These are phyloP conservation scores for Halcyon leucocephala DNA, from an alignment of 2,797 vertebrate genomes.

Conservation along the genomic window DNA sequence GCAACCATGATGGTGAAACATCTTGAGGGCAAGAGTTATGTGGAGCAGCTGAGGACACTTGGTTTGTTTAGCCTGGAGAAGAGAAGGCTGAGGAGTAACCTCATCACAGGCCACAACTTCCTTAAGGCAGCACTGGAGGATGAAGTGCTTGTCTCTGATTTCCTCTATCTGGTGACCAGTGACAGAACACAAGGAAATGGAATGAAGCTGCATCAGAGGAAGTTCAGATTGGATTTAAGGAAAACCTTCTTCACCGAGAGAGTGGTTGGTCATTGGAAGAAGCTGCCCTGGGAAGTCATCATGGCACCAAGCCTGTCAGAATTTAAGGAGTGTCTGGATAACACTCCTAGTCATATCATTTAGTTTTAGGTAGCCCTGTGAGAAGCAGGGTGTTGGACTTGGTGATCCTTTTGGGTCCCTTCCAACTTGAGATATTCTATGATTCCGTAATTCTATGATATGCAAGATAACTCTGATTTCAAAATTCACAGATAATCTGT, in stretches of 20 bases:
- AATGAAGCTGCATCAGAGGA: not conserved
- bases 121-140: accelerated
- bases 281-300: not conserved
- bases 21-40: not conserved
- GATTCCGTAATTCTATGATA: not conserved
- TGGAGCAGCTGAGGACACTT: not conserved
- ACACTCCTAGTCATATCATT: not conserved
- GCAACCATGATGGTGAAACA: not conserved
- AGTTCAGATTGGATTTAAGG: not conserved
- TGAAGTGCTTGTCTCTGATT: not conserved
- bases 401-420: not conserved
- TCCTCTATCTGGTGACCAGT: not conserved
- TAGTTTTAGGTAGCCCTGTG: not conserved
- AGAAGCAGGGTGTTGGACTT: not conserved
- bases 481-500: not conserved
- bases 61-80: not conserved
- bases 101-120: not conserved
- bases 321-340: not conserved
- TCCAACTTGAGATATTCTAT: not conserved
- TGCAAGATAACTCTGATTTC: not conserved
- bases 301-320: not conserved
- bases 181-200: not conserved
- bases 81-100: not conserved
- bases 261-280: not conserved
- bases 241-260: not conserved